Conservation (phyloP, 2,113 vertebrate species). For the Peromyscus leucopus region DNA sequence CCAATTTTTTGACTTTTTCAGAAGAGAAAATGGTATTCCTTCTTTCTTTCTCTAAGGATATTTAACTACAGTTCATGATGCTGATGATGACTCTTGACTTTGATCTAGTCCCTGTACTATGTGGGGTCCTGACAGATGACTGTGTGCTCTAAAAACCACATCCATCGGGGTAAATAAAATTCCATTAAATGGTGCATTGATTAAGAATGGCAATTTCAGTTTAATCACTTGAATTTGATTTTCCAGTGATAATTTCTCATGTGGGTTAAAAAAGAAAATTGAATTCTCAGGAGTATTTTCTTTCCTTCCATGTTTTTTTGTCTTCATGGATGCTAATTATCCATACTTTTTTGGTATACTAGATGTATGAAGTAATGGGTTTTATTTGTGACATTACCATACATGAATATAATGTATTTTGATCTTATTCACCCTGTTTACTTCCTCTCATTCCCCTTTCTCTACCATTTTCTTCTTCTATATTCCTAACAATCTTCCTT, state of each 20-base stretch:
- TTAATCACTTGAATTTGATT: conserved; percentile 23
- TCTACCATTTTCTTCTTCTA: not conserved
- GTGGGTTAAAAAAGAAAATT: not conserved
- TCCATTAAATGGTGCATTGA: conserved; percentile 53
- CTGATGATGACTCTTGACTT: conserved; percentile 57
- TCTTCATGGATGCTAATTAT: not conserved
- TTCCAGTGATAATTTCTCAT: conserved; percentile 47
- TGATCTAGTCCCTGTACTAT: conserved; percentile 46
- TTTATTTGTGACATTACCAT: not conserved
- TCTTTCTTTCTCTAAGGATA: conserved; percentile 53
- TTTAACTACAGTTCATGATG: conserved; percentile 15
- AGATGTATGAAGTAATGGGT: not conserved
- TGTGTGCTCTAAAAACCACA: conserved; percentile 32
- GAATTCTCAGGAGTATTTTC: conserved; percentile 41
- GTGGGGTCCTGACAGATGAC: conserved; percentile 11
- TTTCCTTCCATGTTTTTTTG: conserved; percentile 22
- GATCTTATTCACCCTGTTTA: not conserved
- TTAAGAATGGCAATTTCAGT: conserved; percentile 55
- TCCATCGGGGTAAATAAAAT: conserved; percentile 28
- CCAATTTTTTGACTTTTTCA: conserved; percentile 46
- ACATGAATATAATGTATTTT: not conserved
- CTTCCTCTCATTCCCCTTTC: not conserved
- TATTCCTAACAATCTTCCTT: not conserved
- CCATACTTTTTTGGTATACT: no score
- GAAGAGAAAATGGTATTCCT: conserved; percentile 49